These are phyloP conservation scores for Mormyrus iriodes DNA, from an alignment of 2,113 vertebrate genomes.

Conservation along the genomic window DNA sequence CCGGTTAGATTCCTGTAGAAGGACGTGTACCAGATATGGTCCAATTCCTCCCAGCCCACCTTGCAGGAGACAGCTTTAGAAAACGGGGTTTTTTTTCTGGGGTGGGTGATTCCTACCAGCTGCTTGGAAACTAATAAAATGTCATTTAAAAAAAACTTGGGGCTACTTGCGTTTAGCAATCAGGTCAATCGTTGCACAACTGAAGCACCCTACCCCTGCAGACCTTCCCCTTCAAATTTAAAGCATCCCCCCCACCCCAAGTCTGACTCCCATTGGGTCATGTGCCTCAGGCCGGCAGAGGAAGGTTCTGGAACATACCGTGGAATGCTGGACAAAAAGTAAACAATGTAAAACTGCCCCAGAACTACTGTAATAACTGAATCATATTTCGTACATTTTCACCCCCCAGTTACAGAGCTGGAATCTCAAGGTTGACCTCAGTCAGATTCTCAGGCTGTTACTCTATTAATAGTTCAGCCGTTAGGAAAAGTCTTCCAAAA, in stretches of 20 bases:
- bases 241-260: background rate
- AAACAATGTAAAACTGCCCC: slow-evolving; percentile 15
- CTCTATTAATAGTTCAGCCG: slow-evolving; percentile 61
- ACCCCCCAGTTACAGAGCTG: slow-evolving; percentile 36
- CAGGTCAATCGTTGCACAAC: background rate
- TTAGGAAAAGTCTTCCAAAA: slow-evolving; percentile 48
- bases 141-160: background rate
- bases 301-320: background rate
- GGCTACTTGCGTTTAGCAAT: background rate
- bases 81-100: background rate
- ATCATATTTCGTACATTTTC: slow-evolving; percentile 35
- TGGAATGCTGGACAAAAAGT: background rate
- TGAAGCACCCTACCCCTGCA: background rate
- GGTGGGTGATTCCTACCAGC: background rate
- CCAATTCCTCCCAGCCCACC: background rate
- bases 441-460: slow-evolving; percentile 60
- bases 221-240: background rate
- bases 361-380: slow-evolving; percentile 14
- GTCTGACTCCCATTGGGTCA: background rate
- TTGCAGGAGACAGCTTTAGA: slow-evolving; percentile 17
- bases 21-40: background rate
- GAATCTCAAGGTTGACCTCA: slow-evolving; percentile 60
- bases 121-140: slow-evolving; percentile 1
- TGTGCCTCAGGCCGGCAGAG: background rate
- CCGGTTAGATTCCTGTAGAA: background rate